Evolutionary conservation across 2,888 invertebrate species (phyloP), one percentile per base, ranked within the genome.

Genomic region (Eilema caniola): DNA sequence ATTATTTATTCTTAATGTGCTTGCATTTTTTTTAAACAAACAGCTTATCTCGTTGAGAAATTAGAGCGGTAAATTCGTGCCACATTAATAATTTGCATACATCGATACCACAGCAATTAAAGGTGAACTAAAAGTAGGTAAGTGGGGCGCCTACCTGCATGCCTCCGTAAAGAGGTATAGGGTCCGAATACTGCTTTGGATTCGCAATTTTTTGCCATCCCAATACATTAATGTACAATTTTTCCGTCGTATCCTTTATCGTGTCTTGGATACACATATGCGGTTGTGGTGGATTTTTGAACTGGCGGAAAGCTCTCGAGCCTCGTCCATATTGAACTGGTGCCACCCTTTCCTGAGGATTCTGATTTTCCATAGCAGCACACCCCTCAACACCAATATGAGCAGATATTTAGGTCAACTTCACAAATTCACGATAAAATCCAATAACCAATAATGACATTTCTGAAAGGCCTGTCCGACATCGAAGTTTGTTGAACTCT

Each of bases 161-260:
- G 74, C 97, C 97, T 59, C 97, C 97, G 85, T 97, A 97, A 57
- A 97, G 90, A 7, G 97, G 97, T 86, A 97, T 96, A 12, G 96
- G 97, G 86, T 97, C 96, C 67, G 96, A 96, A 77, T 96, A 96
- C 83, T 96, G 96, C 77, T 96, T 96, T 23, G 97, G 97, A 88
- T 96, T 96, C 0, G 96, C 96, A 79, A 97, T 96, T 87, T 97
- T 96, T 80, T 97, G 97, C 97, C 97, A 97, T 83, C 97, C 97
- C 65, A 97, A 88, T 59, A 97, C 97, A 88, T 97, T 97, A 76
- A 97, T 96, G 80, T 94, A 96, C 57, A 96, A 87, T 83, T 96
- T 96, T 73, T 96, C 96, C 1, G 95, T 90, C 25, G 96, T 95
- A 79, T 96, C 96, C 78, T 96, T 96, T 87, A 97, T 95, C 11